Evolutionary conservation across 1,140 invertebrate species (phyloP).

Genomic region (Oncopodura yosiiana): DNA sequence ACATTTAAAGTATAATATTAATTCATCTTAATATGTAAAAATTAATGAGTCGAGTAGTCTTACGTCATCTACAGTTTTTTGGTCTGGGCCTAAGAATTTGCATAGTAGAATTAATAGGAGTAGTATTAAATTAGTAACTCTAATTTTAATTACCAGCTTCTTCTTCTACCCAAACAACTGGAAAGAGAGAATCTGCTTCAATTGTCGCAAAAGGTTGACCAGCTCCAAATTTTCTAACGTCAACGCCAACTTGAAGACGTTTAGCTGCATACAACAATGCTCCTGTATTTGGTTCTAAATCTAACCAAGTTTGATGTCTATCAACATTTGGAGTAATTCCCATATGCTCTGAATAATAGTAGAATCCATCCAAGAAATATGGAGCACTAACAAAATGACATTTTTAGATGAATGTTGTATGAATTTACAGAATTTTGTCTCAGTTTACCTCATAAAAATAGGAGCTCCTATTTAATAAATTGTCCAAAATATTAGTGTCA

Average conservation of each 20-base stretch:
- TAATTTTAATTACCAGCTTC: conserved; percentile 34
- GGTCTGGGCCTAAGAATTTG: too few species aligned
- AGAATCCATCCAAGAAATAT: conserved; percentile 42
- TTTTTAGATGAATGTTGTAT: too few species aligned
- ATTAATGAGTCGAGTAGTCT: too few species aligned
- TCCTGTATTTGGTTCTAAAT: conserved; percentile 59
- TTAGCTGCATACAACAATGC: conserved; percentile 44
- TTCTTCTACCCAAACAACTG: conserved; percentile 49
- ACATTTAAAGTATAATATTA: conserved; percentile 1
- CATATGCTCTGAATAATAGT: too few species aligned
- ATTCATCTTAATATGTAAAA: too few species aligned
- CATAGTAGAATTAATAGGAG: too few species aligned
- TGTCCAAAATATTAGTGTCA: too few species aligned
- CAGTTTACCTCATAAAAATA: too few species aligned
- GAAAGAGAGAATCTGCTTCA: conserved; percentile 40
- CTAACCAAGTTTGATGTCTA: conserved; percentile 60
- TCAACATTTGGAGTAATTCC: conserved; percentile 60
- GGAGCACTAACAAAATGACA: too few species aligned
- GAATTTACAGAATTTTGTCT: too few species aligned
- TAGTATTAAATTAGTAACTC: neutral
- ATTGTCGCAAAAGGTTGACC: neutral
- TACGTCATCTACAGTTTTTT: too few species aligned
- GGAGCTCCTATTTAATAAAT: conserved; percentile 48
- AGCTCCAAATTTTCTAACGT: conserved; percentile 34
- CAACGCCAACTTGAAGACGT: conserved; percentile 47